Base-by-base conservation (phyloP, 2,113 vertebrate species). In the Oxyura jamaicensis region DNA sequence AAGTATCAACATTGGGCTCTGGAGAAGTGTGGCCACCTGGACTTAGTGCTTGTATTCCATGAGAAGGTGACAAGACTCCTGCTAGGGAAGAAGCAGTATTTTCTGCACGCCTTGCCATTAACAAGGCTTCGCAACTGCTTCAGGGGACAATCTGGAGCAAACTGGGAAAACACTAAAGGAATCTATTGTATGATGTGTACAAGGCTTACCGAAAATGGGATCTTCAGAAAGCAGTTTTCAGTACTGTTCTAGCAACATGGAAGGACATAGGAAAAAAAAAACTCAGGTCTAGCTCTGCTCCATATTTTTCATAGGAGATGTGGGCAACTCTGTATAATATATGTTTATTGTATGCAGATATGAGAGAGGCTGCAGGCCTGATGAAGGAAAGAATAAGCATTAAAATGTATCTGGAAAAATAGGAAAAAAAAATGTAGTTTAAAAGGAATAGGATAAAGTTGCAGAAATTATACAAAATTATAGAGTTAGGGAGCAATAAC, bases 371-470 rank as follows among this genome's bases (percentile, higher is more conserved):
- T 68, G 3, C n/a, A 39, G 0, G 1, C 8, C 18, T 48, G 3
- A 62, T 53, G 19, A 39, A 53, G 26, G 50, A 60, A 84, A 91
- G 25, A 13, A 48, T 10, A 84, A 58, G 2, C 21, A 50, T 71
- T 94, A 36, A 91, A 72, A 74, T 90, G 23, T 52, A 33, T 52
- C 48, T 60, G 12, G 5, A 83, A 62, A 63, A 78, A 58, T 1
- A 66, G 2, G 26, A 2, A 39, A 39, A 39, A 0, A 16, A 3
- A 76, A 75, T 39, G 1, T 13, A 35, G 6, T 56, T 36, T 67
- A 62, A 26, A 88, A 94, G 68, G 3, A 50, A 42, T 10, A 84
- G 6, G 8, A 29, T 42, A 10, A 3, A 9, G 21, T 58, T 73
- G 33, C 26, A 80, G 59, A 91, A 87, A 12, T n/a, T n/a, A 29